Percentiles rank a stretch among this genome's conserved stretches.
These are phyloP conservation scores for Carduelis carduelis DNA, from an alignment of 2,797 vertebrate genomes.

Conservation along the genomic window DNA sequence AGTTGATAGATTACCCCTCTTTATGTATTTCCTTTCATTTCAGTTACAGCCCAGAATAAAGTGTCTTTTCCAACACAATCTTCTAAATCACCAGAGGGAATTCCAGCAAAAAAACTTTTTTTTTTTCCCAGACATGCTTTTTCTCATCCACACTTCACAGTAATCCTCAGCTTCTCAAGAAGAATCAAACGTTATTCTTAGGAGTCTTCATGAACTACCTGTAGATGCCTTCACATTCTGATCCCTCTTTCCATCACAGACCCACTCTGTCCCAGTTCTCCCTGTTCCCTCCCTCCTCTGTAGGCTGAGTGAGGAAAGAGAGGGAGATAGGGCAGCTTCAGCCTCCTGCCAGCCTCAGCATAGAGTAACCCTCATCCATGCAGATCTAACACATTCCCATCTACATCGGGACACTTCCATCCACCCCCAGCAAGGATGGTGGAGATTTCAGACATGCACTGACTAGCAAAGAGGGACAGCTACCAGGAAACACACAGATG, in stretches of 20 bases:
- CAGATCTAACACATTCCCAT: background rate
- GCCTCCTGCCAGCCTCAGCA: background rate
- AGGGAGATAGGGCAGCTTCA: background rate
- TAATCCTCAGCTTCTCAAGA: background rate
- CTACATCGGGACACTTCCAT: background rate
- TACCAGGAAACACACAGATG: background rate
- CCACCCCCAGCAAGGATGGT: background rate
- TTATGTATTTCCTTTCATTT: background rate
- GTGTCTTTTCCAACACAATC: background rate
- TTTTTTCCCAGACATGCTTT: background rate
- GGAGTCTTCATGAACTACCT: background rate
- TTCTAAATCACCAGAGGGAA: background rate
- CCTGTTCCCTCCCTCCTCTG: background rate
- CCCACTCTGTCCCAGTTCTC: accelerated
- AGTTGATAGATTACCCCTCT: background rate
- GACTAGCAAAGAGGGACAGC: background rate
- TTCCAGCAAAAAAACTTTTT: background rate
- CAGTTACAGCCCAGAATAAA: background rate
- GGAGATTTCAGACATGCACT: background rate
- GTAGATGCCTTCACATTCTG: background rate
- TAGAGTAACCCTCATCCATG: background rate
- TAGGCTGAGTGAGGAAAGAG: background rate
- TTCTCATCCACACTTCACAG: background rate
- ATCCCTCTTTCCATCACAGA: background rate
- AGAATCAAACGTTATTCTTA: background rate